These are phyloP conservation scores for Isichthys henryi DNA, from an alignment of 2,113 vertebrate species.

Conservation along the genomic window DNA sequence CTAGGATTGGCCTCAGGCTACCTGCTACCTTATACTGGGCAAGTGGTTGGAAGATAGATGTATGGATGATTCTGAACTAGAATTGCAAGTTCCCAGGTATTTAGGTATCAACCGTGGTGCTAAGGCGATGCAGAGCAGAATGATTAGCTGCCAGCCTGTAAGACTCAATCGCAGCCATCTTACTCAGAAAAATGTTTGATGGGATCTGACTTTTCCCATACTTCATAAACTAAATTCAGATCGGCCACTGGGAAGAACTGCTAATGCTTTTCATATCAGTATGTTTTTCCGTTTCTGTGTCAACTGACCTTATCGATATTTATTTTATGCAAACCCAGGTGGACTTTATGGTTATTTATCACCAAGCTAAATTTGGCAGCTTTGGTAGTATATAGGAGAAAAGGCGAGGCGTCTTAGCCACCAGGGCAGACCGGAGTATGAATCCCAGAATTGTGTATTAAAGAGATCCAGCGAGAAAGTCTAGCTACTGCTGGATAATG, in stretches of 20 bases:
- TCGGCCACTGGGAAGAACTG: not conserved
- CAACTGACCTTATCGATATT: not conserved
- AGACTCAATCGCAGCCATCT: not conserved
- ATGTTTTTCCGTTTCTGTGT: not conserved
- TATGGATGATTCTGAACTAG: not conserved
- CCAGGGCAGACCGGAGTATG: not conserved
- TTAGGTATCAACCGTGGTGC: not conserved
- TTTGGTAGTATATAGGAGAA: not conserved
- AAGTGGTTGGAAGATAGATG: not conserved
- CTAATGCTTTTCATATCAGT: not conserved
- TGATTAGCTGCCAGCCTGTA: not conserved
- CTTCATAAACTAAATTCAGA: not conserved
- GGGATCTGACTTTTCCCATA: not conserved
- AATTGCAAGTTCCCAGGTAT: not conserved
- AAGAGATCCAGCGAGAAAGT: not conserved
- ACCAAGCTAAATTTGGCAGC: not conserved
- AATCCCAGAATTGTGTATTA: not conserved
- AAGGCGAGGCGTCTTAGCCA: not conserved
- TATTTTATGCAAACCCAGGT: not conserved
- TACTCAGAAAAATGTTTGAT: not conserved
- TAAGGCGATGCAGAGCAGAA: not conserved
- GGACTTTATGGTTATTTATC: not conserved
- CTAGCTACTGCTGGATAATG: not conserved
- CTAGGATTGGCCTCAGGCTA: not conserved
- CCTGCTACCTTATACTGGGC: not conserved